Evolutionary conservation across 2,888 invertebrate genomes (phyloP), one percentile per base, ranked within the genome.

Genomic region (Philereme transversata): DNA sequence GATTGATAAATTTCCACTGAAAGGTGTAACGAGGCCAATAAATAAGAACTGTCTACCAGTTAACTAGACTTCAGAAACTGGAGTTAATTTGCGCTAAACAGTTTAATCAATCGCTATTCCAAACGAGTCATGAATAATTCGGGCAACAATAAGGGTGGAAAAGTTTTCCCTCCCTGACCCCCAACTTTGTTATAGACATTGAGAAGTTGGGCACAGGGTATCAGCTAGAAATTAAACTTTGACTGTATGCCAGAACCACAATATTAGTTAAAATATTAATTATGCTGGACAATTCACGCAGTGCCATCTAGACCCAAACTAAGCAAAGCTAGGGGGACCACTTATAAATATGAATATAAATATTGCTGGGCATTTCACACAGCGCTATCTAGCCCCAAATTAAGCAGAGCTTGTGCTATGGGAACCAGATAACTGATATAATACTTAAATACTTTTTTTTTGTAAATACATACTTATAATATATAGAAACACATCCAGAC

Each of bases 121-220:
- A 54, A 62, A 53, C 62, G 57, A 62, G 53, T 62, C 62, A 62
- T 62, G 62, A 62, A 62, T 62, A 57, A 62, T 62, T 62, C 54
- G 53, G 58, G 57, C 51, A 51, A 57, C 53, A 57, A 57, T 57
- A 62, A 57, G 57, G 57, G 57, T 38, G 57, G 50, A 57, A 54
- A 62, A 57, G 43, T 62, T 62, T 59, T 50, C 50, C 53, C 54
- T 38, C 54, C 47, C 61, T 52, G 48, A 56, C 61, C 57, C 61
- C 50, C 53, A 57, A 57, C 61, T 62, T 62, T 53, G 61, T 62
- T 53, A 62, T 62, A 57, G 61, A 57, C 48, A 53, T 62, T 50
- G 50, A 44, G 49, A 50, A 57, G 44, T 49, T 52, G 48, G 53
- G 33, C 49, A 50, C 55, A 47, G 55, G 56, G 51, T 51, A 46